These are phyloP conservation scores for Sylvilagus bachmani DNA, from an alignment of 2,113 vertebrate genomes.

Conservation along the genomic window DNA sequence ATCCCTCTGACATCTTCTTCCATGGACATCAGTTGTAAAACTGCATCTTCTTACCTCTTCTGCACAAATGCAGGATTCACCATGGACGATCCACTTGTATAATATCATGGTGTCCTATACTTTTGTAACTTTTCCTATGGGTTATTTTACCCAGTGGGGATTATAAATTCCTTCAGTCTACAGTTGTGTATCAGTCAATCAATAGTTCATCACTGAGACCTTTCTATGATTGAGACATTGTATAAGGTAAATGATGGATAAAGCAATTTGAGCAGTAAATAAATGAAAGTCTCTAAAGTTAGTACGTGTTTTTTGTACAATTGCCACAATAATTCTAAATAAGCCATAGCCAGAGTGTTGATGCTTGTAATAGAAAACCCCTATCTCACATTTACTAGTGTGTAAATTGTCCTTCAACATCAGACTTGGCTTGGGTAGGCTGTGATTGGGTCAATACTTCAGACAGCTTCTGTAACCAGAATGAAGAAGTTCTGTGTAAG, in stretches of 20 bases:
- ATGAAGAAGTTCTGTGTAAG: neutral
- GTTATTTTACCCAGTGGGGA: neutral
- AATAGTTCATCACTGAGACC: neutral
- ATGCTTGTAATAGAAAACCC: neutral
- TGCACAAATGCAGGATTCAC: neutral
- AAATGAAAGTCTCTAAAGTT: neutral
- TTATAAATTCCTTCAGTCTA: conserved; percentile 23
- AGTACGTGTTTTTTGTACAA: neutral
- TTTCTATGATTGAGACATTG: conserved; percentile 7
- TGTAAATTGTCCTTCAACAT: neutral
- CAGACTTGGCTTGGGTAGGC: neutral
- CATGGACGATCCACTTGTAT: neutral
- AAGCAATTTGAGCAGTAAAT: conserved; percentile 51
- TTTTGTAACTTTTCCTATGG: neutral
- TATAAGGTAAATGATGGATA: conserved; percentile 20
- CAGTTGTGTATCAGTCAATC: neutral
- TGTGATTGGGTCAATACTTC: neutral
- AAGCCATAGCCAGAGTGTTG: neutral
- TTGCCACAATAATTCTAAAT: conserved; percentile 11
- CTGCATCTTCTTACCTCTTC: neutral
- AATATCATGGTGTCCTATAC: neutral
- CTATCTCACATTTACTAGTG: neutral
- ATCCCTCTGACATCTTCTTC: neutral
- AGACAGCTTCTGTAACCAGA: neutral
- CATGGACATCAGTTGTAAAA: neutral